Percentiles rank a stretch among this genome's conserved stretches.
These are phyloP conservation scores for Dendrolimus houi DNA, from an alignment of 2,888 invertebrate species.

Conservation along the genomic window DNA sequence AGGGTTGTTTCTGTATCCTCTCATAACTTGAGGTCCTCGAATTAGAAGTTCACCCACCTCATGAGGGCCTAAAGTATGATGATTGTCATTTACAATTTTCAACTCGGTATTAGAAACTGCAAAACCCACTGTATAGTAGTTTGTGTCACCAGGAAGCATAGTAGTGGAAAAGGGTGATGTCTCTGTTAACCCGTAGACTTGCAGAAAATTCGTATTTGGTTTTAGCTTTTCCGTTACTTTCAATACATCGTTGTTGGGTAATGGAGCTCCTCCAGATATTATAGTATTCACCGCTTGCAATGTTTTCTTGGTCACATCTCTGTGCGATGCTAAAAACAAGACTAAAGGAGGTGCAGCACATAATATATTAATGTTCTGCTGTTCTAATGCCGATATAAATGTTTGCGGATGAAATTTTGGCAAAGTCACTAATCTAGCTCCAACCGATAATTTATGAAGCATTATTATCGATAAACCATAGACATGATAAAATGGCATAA, in stretches of 20 bases:
- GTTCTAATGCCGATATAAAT: conserved; percentile 74
- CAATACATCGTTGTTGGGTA: conserved; percentile 68
- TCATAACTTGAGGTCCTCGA: conserved; percentile 83
- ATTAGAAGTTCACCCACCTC: conserved; percentile 19
- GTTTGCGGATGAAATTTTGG: conserved; percentile 80
- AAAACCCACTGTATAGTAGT: conserved; percentile 46
- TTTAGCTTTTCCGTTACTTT: conserved; percentile 10
- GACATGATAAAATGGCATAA: conserved; percentile 84
- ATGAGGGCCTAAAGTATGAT: conserved; percentile 56
- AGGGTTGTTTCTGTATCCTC: conserved; percentile 81
- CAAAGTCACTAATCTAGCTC: conserved; percentile 76
- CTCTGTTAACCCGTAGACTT: background rate
- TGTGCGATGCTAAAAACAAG: conserved; percentile 38
- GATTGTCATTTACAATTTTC: conserved; percentile 57
- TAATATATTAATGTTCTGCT: conserved; percentile 72
- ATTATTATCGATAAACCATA: conserved; percentile 78
- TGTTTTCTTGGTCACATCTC: conserved; percentile 68
- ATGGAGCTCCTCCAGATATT: conserved; percentile 78
- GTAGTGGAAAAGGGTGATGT: background rate
- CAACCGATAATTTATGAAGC: conserved; percentile 63
- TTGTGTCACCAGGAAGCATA: background rate
- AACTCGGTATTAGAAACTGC: conserved; percentile 73
- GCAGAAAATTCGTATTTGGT: background rate
- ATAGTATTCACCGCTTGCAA: conserved; percentile 60
- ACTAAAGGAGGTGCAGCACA: conserved; percentile 82